A percentile compares a stretch with the other conserved stretches of the same genome.
phyloP scores from a whole-genome alignment of 2,113 vertebrate genomes.

The Trinectes maculatus region DNA sequence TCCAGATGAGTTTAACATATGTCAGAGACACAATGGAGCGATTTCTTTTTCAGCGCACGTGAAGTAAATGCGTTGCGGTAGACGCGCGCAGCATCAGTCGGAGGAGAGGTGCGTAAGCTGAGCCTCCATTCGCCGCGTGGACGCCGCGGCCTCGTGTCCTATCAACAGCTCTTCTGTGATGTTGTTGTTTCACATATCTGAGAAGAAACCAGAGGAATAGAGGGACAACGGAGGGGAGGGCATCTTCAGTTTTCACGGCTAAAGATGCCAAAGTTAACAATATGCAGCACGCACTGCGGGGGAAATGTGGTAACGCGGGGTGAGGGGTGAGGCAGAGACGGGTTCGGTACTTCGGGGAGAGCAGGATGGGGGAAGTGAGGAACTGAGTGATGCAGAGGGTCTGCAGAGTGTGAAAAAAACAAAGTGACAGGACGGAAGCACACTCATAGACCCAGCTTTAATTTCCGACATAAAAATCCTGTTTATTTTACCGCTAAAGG shows the following conservation, averaged over 20 bases:
- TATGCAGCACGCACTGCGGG: conserved; percentile 54
- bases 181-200: conserved; percentile 37
- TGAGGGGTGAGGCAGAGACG: conserved; percentile 56
- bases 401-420: conserved; percentile 45
- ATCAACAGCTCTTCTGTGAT: conserved; percentile 35
- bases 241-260: conserved; percentile 30
- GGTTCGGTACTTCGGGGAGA: conserved; percentile 36
- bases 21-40: conserved; percentile 16
- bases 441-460: background rate
- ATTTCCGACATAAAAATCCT: background rate
- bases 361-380: background rate
- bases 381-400: conserved; percentile 40
- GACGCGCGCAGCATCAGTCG: background rate
- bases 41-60: conserved; percentile 53
- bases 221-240: conserved; percentile 2
- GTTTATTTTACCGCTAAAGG: background rate
- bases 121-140: conserved; percentile 36
- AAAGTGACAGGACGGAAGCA: conserved; percentile 37
- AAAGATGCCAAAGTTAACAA: conserved; percentile 71
- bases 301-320: conserved; percentile 41
- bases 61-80: conserved; percentile 17
- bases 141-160: conserved; percentile 9
- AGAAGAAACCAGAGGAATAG: conserved; percentile 40
- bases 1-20: conserved; percentile 57
- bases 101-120: background rate